phyloP scores from a whole-genome alignment of 2,797 vertebrate species.

The Leuciscus waleckii region DNA sequence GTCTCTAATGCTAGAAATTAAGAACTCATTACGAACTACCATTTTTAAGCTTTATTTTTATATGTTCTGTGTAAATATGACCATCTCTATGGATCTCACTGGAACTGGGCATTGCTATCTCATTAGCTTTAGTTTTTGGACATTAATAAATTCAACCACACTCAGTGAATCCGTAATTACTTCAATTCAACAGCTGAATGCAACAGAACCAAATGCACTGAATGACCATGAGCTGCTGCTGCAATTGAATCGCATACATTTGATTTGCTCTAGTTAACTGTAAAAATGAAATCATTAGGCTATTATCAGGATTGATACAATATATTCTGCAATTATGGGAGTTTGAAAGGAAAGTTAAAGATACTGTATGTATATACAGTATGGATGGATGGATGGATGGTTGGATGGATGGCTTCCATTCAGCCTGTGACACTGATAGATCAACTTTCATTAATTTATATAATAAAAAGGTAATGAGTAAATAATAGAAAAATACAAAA shows the following conservation, averaged over 20 bases:
- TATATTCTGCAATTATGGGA: background rate
- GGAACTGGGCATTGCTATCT: background rate
- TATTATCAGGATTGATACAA: background rate
- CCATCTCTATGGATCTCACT: background rate
- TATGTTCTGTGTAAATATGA: background rate
- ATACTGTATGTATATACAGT: too few relatives aligned
- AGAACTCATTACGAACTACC: constrained; percentile 43
- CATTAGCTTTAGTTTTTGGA: constrained; percentile 1
- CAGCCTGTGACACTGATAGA: background rate
- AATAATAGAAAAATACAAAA: too few relatives aligned
- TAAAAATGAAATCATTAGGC: background rate
- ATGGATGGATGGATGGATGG: too few relatives aligned
- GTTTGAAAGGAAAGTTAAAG: background rate
- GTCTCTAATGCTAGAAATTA: constrained; percentile 53
- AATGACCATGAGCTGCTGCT: background rate
- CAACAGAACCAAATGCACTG: background rate
- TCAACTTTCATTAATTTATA: too few relatives aligned
- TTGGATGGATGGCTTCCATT: background rate
- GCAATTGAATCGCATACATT: background rate
- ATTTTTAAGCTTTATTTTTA: constrained; percentile 10
- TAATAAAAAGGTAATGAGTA: too few relatives aligned
- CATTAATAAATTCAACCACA: constrained; percentile 15
- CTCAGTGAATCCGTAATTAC: constrained; percentile 20
- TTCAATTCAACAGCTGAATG: constrained; percentile 11
- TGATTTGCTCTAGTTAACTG: background rate